Conservation (phyloP, 2,888 invertebrate species). For the Gastrophysa polygoni region DNA sequence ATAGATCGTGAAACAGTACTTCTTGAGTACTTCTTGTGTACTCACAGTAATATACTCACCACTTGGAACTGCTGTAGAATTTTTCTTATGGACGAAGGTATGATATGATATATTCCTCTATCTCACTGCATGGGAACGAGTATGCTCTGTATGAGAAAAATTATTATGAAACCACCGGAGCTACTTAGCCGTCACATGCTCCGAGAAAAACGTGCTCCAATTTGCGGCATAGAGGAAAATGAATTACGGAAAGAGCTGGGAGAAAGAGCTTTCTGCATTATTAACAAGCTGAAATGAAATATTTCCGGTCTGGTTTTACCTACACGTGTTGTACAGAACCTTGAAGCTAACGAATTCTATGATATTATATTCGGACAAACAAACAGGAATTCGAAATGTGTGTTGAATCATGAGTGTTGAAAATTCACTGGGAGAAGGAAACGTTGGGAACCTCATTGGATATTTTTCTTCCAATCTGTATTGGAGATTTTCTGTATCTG, state of each 20-base stretch:
- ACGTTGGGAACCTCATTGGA: no score
- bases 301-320: constrained; percentile 24
- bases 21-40: no score
- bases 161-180: constrained; percentile 5
- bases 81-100: not conserved
- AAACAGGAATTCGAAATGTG: no score
- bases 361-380: no score
- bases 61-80: no score
- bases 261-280: constrained; percentile 35
- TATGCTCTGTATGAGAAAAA: not conserved
- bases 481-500: no score
- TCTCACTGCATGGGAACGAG: not conserved
- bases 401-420: no score
- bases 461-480: no score
- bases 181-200: constrained; percentile 7
- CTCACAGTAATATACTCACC: no score
- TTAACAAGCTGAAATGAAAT: constrained; percentile 37
- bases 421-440: no score
- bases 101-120: not conserved
- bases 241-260: constrained; percentile 27
- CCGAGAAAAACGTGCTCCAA: constrained; percentile 22
- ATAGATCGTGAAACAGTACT: no score
- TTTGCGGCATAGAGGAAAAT: constrained; percentile 34
- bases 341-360: not conserved
- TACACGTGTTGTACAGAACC: constrained; percentile 18